These are phyloP conservation scores for Ichneumon xanthorius DNA, from an alignment of 2,888 invertebrate species.

Conservation along the genomic window DNA sequence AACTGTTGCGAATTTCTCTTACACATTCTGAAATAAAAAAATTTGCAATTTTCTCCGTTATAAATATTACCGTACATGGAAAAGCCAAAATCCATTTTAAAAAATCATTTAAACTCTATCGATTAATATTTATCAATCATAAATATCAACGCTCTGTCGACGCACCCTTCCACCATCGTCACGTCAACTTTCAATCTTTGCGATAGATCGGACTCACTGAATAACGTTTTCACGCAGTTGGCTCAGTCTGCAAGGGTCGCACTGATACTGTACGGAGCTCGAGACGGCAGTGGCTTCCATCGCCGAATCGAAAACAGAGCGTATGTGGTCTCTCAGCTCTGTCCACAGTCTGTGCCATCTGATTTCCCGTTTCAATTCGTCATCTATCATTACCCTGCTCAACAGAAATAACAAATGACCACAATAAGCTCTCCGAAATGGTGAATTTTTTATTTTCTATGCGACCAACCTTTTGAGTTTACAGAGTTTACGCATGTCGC, in stretches of 20 bases:
- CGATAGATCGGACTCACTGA: conserved; percentile 80
- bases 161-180: background rate
- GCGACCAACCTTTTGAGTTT: conserved; percentile 77
- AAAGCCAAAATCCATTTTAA: background rate
- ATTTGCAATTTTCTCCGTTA: conserved; percentile 12
- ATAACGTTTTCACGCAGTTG: conserved; percentile 84
- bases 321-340: conserved; percentile 85
- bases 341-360: conserved; percentile 85
- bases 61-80: background rate
- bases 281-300: conserved; percentile 76
- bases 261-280: conserved; percentile 72
- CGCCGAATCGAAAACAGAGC: conserved; percentile 83
- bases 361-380: conserved; percentile 80
- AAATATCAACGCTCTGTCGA: too few relatives aligned
- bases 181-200: background rate
- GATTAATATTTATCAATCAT: too few relatives aligned
- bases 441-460: background rate
- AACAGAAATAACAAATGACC: conserved; percentile 59
- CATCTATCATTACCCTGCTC: conserved; percentile 82
- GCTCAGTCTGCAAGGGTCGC: conserved; percentile 73
- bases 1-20: conserved; percentile 88
- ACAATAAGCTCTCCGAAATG: too few relatives aligned
- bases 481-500: conserved; percentile 76
- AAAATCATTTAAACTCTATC: background rate
- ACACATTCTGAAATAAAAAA: conserved; percentile 84